Evolutionary conservation across 1,140 invertebrate genomes (phyloP).

Genomic region (Drosophila novamexicana): DNA sequence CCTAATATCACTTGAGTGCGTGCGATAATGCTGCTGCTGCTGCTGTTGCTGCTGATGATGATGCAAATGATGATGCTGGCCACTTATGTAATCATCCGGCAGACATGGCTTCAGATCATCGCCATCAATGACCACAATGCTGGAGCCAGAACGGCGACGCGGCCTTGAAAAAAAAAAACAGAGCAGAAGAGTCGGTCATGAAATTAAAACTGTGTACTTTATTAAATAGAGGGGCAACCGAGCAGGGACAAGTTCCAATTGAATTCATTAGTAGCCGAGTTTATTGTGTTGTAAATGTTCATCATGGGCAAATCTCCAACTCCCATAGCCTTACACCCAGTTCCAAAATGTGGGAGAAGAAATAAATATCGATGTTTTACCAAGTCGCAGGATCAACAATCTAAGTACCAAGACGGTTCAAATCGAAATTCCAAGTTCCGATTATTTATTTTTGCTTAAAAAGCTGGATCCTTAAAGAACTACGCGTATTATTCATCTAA

Average conservation of each 20-base stretch:
- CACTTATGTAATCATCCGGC: conserved; percentile 84
- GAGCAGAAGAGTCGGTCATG: background rate
- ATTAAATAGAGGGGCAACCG: background rate
- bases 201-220: background rate
- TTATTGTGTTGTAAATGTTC: no score
- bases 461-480: no score
- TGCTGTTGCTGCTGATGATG: conserved; percentile 57
- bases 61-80: conserved; percentile 65
- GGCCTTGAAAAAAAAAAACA: conserved; percentile 85
- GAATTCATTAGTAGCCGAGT: background rate
- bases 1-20: conserved; percentile 76
- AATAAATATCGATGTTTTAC: no score
- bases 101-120: conserved; percentile 86
- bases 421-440: no score
- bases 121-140: conserved; percentile 88
- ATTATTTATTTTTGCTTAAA: no score
- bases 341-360: no score
- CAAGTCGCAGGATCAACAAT: no score
- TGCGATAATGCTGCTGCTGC: conserved; percentile 71
- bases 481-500: no score
- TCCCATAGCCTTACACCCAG: no score
- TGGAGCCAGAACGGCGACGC: conserved; percentile 88
- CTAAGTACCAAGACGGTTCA: no score
- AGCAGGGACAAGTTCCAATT: background rate
- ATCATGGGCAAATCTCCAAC: no score